Percentiles rank a stretch among this genome's conserved stretches.
Conservation (phyloP, 2,113 vertebrate species). For the Origma solitaria region DNA sequence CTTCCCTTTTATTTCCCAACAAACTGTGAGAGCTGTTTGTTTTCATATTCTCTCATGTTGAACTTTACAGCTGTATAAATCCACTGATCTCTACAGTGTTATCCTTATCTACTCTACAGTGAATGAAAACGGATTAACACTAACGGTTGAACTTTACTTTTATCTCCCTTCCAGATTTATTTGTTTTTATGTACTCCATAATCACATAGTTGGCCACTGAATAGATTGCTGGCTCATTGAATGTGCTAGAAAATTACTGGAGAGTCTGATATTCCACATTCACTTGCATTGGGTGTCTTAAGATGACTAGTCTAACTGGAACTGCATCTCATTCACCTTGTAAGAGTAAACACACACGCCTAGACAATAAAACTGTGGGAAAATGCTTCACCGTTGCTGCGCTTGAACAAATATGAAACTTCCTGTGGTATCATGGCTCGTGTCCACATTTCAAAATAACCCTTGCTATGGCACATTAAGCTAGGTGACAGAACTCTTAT, state of each 20-base stretch:
- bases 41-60: neutral
- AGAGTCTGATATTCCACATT: neutral
- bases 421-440: neutral
- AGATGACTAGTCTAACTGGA: slow-evolving; percentile 49
- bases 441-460: slow-evolving; percentile 10
- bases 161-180: neutral
- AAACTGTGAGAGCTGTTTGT: neutral
- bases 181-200: neutral
- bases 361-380: slow-evolving; percentile 64
- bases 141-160: neutral
- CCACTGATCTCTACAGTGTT: neutral
- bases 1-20: neutral
- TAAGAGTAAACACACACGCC: slow-evolving; percentile 49
- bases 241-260: neutral
- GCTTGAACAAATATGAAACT: neutral
- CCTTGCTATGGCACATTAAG: neutral
- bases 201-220: neutral
- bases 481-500: neutral
- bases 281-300: neutral
- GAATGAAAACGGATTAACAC: neutral
- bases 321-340: slow-evolving; percentile 21
- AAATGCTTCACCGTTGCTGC: slow-evolving; percentile 6
- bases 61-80: neutral
- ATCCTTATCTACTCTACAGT: neutral
- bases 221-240: neutral